phyloP scores from a whole-genome alignment of 2,797 vertebrate genomes.

The Philypnodon macrostomus region DNA sequence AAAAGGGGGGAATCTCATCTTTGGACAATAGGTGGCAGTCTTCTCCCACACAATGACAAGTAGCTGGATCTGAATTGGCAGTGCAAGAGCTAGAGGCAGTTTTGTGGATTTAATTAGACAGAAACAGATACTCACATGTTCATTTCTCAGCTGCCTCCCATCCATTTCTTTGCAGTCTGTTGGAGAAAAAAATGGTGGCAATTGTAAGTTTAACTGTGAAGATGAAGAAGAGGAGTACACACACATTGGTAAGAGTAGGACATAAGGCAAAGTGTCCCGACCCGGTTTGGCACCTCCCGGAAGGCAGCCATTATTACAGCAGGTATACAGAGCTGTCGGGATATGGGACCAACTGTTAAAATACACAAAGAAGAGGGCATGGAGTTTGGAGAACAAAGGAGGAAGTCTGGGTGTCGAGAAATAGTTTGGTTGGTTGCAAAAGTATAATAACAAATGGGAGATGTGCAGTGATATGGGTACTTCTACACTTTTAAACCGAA shows the following conservation, averaged over 20 bases:
- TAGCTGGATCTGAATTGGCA: conserved; percentile 57
- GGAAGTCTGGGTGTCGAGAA: no score
- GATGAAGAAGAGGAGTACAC: conserved; percentile 66
- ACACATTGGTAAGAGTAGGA: conserved; percentile 36
- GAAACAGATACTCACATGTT: conserved; percentile 84
- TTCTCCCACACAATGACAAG: conserved; percentile 69
- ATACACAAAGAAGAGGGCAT: conserved; percentile 55
- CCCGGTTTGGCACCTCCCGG: conserved; percentile 73
- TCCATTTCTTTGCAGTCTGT: conserved; percentile 77
- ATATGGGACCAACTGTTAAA: conserved; percentile 67
- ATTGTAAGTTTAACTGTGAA: conserved; percentile 78
- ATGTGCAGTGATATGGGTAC: no score
- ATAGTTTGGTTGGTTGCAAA: no score
- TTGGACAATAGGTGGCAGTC: conserved; percentile 82
- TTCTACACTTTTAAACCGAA: no score
- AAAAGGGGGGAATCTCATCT: not conserved
- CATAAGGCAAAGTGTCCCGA: conserved; percentile 75
- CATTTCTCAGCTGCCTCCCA: conserved; percentile 81
- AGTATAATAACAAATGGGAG: no score
- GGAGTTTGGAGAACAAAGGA: no score
- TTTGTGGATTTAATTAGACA: conserved; percentile 84
- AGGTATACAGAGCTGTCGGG: conserved; percentile 74
- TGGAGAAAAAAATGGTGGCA: conserved; percentile 68
- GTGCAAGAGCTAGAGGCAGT: conserved; percentile 73
- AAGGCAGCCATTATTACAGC: conserved; percentile 73